Percentiles rank a stretch among this genome's conserved stretches.
Conservation (phyloP, 2,888 invertebrate genomes). For the Phyllotreta cruciferae region DNA sequence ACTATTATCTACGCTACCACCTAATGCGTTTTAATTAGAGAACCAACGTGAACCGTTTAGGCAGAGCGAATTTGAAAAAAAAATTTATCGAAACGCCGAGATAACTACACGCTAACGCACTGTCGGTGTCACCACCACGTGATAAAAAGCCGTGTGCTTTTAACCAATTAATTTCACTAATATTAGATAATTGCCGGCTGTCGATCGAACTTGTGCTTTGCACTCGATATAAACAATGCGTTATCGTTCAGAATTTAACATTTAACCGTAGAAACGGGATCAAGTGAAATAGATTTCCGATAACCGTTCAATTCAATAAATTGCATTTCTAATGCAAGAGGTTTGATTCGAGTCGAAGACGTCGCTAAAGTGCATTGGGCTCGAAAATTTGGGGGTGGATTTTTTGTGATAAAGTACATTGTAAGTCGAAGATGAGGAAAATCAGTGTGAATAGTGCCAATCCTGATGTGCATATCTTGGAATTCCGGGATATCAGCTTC, state of each 20-base stretch:
- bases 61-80: no score
- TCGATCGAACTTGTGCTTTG: no score
- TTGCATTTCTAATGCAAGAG: conserved; percentile 1
- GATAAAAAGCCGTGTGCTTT: no score
- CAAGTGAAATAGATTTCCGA: conserved; percentile 10
- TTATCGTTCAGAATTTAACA: conserved; percentile 10
- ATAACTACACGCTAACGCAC: no score
- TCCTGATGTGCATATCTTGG: conserved; percentile 2
- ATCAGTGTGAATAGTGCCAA: background rate
- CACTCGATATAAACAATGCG: background rate
- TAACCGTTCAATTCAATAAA: background rate
- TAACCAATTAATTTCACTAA: no score
- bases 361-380: background rate
- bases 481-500: background rate
- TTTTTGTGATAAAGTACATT: background rate
- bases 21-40: no score
- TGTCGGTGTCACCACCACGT: no score
- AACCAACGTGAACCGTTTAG: no score
- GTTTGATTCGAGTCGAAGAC: background rate
- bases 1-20: no score
- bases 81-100: no score
- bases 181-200: no score
- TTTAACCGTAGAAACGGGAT: conserved; percentile 8
- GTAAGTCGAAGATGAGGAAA: background rate
- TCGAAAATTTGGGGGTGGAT: background rate